Conservation (phyloP, 2,888 invertebrate genomes). For the Cantharis lateralis region DNA sequence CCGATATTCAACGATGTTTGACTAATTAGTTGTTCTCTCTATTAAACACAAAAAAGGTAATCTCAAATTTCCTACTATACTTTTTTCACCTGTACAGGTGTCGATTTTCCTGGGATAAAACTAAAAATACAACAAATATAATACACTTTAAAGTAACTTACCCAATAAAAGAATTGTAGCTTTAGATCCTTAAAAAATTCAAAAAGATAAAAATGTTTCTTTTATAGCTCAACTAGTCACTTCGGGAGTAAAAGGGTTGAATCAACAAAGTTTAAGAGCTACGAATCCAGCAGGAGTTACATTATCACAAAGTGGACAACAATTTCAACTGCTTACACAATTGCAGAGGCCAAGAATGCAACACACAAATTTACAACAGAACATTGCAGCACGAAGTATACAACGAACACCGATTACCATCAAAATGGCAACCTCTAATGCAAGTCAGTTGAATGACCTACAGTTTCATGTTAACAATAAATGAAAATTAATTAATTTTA, state of each 20-base stretch:
- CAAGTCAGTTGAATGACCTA: constrained; percentile 56
- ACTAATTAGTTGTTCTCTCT: no score
- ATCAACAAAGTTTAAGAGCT: constrained; percentile 49
- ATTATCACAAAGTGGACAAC: constrained; percentile 47
- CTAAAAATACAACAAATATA: no score
- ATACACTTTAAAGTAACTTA: not conserved
- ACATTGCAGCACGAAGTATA: constrained; percentile 45
- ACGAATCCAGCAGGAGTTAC: constrained; percentile 48
- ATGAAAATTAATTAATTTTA: constrained; percentile 18
- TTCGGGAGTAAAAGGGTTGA: constrained; percentile 65
- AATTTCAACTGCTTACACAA: constrained; percentile 52
- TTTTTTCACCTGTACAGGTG: no score
- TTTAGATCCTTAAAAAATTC: not conserved
- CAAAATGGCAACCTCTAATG: constrained; percentile 52
- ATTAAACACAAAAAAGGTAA: no score
- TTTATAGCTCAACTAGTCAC: constrained; percentile 66
- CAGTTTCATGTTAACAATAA: constrained; percentile 48
- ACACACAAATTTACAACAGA: constrained; percentile 44
- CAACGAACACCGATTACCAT: constrained; percentile 54
- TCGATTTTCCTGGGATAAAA: no score
- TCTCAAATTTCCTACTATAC: no score
- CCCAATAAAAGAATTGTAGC: not conserved
- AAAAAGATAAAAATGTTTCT: not conserved
- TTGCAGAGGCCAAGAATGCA: constrained; percentile 50
- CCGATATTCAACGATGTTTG: no score